These are phyloP conservation scores for Unio pictorum DNA, from an alignment of 2,888 invertebrate genomes.

Conservation along the genomic window DNA sequence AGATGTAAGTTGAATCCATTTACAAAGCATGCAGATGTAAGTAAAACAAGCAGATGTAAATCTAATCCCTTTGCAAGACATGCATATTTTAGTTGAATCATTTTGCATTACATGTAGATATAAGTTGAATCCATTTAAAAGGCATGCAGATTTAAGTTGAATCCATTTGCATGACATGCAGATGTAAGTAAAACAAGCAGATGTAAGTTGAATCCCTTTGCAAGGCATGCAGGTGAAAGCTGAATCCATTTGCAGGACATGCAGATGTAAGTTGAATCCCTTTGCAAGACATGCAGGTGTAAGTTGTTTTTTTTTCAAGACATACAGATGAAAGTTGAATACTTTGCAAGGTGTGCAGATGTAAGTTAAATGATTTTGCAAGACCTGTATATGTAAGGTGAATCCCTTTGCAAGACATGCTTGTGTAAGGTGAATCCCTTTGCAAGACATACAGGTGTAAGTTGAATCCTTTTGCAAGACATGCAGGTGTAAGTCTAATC, in stretches of 20 bases:
- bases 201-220: conserved; percentile 90
- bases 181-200: conserved; percentile 71
- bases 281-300: conserved; percentile 73
- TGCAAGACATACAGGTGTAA: conserved; percentile 69
- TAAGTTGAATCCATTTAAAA: conserved; percentile 41
- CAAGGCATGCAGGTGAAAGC: conserved; percentile 75
- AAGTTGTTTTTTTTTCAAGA: too few relatives aligned
- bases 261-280: conserved; percentile 84
- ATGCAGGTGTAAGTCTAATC: conserved; percentile 82
- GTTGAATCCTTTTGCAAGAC: too few relatives aligned
- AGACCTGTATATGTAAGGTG: conserved; percentile 76
- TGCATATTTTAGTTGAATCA: conserved; percentile 84
- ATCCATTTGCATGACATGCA: too few relatives aligned
- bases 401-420: conserved; percentile 81
- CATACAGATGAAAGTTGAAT: too few relatives aligned
- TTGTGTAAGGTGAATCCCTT: conserved; percentile 86
- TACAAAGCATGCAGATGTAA: too few relatives aligned
- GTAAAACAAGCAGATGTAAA: too few relatives aligned
- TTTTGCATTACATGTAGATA: conserved; percentile 73
- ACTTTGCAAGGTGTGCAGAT: too few relatives aligned
- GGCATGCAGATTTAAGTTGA: conserved; percentile 84
- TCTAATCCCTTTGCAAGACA: too few relatives aligned
- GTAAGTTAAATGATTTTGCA: too few relatives aligned
- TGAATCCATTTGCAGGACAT: conserved; percentile 83
- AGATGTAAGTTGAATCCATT: too few relatives aligned